Evolutionary conservation across 1,140 invertebrate genomes (phyloP).

Genomic region (Homarus americanus): DNA sequence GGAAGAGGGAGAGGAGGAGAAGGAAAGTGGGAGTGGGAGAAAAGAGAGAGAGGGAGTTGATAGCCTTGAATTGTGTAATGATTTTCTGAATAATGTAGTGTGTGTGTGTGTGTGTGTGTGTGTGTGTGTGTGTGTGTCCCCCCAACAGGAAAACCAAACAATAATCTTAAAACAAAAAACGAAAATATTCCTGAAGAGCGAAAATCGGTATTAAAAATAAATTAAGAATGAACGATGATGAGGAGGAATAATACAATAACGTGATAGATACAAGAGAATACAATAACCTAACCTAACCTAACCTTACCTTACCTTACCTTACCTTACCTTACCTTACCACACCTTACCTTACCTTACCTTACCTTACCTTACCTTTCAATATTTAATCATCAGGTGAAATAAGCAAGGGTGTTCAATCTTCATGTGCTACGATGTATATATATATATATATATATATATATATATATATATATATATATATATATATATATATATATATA

Average conservation of each 20-base stretch:
- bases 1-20: slow-evolving; percentile 1
- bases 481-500: slow-evolving; percentile 6
- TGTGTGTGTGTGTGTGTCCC: not conserved
- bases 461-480: slow-evolving; percentile 3
- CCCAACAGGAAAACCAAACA: no score
- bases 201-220: no score
- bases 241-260: no score
- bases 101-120: not conserved
- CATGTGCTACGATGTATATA: no score
- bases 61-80: not conserved
- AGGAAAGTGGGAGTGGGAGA: no score
- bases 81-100: no score
- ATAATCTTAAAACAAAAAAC: no score
- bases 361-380: not conserved
- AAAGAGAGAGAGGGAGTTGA: not conserved
- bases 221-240: no score
- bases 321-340: not conserved
- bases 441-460: not conserved
- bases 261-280: no score
- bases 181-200: no score
- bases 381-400: not conserved
- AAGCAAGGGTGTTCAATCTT: no score
- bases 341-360: not conserved
- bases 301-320: not conserved
- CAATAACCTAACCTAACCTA: no score